Conservation (phyloP, 2,113 vertebrate species). For the Ia io region DNA sequence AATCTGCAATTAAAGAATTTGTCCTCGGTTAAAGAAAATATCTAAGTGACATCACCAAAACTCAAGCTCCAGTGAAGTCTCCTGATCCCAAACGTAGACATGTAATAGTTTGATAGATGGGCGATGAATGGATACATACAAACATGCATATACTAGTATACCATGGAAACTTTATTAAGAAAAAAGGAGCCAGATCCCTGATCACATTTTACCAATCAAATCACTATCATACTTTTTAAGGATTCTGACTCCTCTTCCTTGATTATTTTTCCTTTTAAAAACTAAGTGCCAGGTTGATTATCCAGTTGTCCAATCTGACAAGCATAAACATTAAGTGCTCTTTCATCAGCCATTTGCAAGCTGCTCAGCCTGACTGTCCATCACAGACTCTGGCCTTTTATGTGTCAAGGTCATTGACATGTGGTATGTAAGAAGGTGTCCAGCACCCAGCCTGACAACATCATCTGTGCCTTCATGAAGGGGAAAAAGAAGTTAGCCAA, state of each 20-base stretch:
- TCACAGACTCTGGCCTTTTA: neutral
- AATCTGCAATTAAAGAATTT: slow-evolving; percentile 2
- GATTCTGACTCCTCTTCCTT: neutral
- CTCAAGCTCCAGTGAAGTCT: neutral
- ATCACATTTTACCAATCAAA: slow-evolving; percentile 10
- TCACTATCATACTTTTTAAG: neutral
- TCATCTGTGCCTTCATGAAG: neutral
- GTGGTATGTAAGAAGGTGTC: neutral
- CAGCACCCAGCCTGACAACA: neutral
- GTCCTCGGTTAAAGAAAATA: neutral
- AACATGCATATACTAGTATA: neutral
- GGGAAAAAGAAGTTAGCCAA: neutral
- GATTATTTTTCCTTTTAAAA: slow-evolving; percentile 27
- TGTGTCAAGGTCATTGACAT: neutral
- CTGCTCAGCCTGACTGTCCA: neutral
- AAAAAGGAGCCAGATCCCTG: neutral
- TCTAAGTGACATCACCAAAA: neutral
- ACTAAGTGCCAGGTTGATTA: neutral
- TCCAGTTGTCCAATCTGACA: neutral
- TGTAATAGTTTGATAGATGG: neutral
- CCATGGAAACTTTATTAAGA: neutral
- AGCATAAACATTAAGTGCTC: neutral
- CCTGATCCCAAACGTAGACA: neutral
- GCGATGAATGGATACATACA: neutral
- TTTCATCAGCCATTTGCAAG: neutral